phyloP scores from a whole-genome alignment of 2,797 vertebrate species.

The Pseudopleuronectes americanus region DNA sequence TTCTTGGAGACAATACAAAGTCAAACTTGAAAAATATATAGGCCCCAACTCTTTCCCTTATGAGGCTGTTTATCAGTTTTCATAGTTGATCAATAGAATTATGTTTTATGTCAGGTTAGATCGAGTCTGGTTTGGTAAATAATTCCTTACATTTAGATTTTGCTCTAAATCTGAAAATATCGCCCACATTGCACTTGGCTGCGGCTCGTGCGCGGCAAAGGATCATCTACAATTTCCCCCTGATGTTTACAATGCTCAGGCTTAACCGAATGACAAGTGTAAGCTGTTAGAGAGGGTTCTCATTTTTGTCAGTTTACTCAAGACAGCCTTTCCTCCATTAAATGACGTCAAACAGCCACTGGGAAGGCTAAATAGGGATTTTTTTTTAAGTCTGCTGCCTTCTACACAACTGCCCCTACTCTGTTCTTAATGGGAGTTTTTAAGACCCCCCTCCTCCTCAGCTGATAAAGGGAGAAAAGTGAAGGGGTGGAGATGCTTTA shows the following conservation, averaged over 20 bases:
- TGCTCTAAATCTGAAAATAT: slow-evolving; percentile 36
- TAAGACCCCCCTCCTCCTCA: slow-evolving; percentile 50
- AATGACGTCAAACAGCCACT: slow-evolving; percentile 78
- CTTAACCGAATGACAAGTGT: slow-evolving; percentile 77
- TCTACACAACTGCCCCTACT: slow-evolving; percentile 70
- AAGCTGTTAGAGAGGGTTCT: slow-evolving; percentile 75
- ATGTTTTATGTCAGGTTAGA: slow-evolving; percentile 21
- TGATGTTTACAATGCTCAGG: slow-evolving; percentile 70
- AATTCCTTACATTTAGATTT: slow-evolving; percentile 23
- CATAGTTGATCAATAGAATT: slow-evolving; percentile 12
- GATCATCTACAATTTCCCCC: slow-evolving; percentile 47
- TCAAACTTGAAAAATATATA: slow-evolving; percentile 6
- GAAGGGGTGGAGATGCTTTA: slow-evolving; percentile 55
- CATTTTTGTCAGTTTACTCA: slow-evolving; percentile 81
- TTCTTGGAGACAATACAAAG: background rate
- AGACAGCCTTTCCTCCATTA: slow-evolving; percentile 76
- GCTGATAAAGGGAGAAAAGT: slow-evolving; percentile 54
- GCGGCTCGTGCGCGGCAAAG: slow-evolving; percentile 29
- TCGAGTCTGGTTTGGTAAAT: slow-evolving; percentile 24
- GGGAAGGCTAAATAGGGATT: slow-evolving; percentile 78
- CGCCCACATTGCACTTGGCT: slow-evolving; percentile 30
- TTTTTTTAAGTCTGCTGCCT: slow-evolving; percentile 67
- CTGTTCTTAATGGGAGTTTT: slow-evolving; percentile 70
- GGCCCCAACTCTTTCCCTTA: background rate
- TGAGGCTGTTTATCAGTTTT: background rate